Conservation (phyloP, 2,113 vertebrate species). For the Motacilla tschutschensis region DNA sequence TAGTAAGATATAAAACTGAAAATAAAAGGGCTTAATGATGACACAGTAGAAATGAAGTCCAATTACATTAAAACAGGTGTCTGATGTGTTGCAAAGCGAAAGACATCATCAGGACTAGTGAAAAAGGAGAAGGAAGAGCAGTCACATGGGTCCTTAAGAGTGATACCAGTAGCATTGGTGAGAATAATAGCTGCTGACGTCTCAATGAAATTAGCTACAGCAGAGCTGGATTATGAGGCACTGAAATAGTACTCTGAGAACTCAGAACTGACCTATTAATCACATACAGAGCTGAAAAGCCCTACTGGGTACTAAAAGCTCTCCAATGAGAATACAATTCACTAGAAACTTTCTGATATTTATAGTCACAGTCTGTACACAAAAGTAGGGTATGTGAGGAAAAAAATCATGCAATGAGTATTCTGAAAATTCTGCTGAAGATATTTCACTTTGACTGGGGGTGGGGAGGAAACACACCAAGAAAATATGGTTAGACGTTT, state of each 20-base stretch:
- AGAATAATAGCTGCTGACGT: slow-evolving; percentile 43
- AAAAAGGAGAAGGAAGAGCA: slow-evolving; percentile 7
- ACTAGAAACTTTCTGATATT: neutral
- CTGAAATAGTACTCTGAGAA: slow-evolving; percentile 42
- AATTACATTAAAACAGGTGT: neutral
- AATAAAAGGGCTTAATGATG: neutral
- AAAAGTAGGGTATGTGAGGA: neutral
- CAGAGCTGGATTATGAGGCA: slow-evolving; percentile 31
- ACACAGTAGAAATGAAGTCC: neutral
- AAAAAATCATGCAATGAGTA: neutral
- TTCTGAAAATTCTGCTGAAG: neutral
- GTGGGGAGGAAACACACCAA: neutral
- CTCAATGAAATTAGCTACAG: slow-evolving; percentile 31
- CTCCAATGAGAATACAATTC: neutral
- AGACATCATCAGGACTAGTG: slow-evolving; percentile 1
- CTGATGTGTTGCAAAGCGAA: neutral
- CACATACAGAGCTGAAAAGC: neutral
- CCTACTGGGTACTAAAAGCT: neutral
- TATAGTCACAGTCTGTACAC: neutral
- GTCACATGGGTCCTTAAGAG: neutral
- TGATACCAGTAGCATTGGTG: neutral
- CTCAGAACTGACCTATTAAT: slow-evolving; percentile 45
- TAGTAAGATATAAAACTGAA: neutral
- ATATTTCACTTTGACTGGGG: neutral
- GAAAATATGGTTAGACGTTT: neutral